These are phyloP conservation scores for Aleiodes leptofemur DNA, from an alignment of 2,888 invertebrate genomes.

Conservation along the genomic window DNA sequence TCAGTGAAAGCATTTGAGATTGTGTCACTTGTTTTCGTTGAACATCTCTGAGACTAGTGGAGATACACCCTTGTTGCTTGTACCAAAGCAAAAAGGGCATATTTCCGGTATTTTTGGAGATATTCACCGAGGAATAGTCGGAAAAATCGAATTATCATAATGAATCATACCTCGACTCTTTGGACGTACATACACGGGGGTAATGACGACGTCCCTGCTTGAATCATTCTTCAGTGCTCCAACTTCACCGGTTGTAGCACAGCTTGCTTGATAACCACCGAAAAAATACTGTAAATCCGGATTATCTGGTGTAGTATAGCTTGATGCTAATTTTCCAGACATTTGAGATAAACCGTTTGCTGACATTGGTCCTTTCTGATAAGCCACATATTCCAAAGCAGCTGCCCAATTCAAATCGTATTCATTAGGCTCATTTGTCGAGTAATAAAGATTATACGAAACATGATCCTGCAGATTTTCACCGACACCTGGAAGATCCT, in stretches of 20 bases:
- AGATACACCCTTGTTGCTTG: too few relatives aligned
- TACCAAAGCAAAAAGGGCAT: too few relatives aligned
- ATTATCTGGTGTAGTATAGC: constrained; percentile 78
- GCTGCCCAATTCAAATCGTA: constrained; percentile 80
- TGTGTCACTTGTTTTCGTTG: not conserved
- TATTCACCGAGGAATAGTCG: too few relatives aligned
- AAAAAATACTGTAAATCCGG: constrained; percentile 84
- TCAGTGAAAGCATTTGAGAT: too few relatives aligned
- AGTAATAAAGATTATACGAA: constrained; percentile 79
- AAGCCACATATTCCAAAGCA: constrained; percentile 80
- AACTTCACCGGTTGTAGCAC: constrained; percentile 76
- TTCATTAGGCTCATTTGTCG: constrained; percentile 76
- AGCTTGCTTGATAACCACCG: constrained; percentile 80
- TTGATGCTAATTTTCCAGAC: constrained; percentile 81
- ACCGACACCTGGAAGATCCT: constrained; percentile 82
- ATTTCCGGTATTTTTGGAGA: too few relatives aligned
- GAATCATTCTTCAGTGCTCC: constrained; percentile 69
- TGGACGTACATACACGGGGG: constrained; percentile 81
- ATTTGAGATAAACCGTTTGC: constrained; percentile 81
- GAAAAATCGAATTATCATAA: too few relatives aligned
- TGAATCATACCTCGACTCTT: constrained; percentile 79
- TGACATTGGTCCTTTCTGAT: constrained; percentile 80
- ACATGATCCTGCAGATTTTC: constrained; percentile 84
- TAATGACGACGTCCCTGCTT: constrained; percentile 75
- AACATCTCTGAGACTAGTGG: not conserved